phyloP scores from a whole-genome alignment of 1,140 invertebrate genomes.

The Probaryconus sp. region DNA sequence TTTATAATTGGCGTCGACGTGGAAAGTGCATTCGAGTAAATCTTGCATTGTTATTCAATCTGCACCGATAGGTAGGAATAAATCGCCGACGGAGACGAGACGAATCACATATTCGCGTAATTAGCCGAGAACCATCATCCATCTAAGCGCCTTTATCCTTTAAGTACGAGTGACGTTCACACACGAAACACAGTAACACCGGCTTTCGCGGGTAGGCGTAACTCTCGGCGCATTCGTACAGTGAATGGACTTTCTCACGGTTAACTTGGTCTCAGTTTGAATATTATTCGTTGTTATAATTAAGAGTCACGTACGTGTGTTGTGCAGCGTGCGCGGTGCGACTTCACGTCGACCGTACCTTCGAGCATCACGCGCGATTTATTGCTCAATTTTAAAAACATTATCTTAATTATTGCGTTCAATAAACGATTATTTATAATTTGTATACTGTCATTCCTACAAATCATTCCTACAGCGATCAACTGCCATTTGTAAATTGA shows the following conservation, averaged over 20 bases:
- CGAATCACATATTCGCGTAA: constrained; percentile 58
- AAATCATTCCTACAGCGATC: constrained; percentile 3
- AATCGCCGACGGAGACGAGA: constrained; percentile 46
- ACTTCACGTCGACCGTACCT: constrained; percentile 3
- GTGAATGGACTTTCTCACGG: constrained; percentile 66
- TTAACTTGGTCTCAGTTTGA: constrained; percentile 57
- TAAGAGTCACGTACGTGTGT: constrained; percentile 43
- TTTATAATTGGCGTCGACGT: constrained; percentile 50
- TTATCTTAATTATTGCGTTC: constrained; percentile 29
- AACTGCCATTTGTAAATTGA: too few relatives aligned
- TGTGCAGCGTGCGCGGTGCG: constrained; percentile 19
- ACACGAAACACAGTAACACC: constrained; percentile 53
- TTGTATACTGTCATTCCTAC: constrained; percentile 4
- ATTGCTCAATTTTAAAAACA: constrained; percentile 36
- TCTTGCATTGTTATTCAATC: constrained; percentile 58
- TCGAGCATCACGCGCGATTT: constrained; percentile 36
- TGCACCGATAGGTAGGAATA: constrained; percentile 44
- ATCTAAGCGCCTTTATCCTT: constrained; percentile 57
- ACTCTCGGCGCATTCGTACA: constrained; percentile 60
- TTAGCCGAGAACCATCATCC: constrained; percentile 59
- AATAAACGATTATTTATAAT: constrained; percentile 25
- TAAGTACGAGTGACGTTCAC: constrained; percentile 52
- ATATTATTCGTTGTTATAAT: constrained; percentile 66
- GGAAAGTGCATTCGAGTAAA: constrained; percentile 37
- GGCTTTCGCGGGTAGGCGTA: constrained; percentile 64